Evolutionary conservation across 2,113 vertebrate genomes (phyloP), one percentile per base, ranked within the genome.

Genomic region (Epinephelus fuscoguttatus): DNA sequence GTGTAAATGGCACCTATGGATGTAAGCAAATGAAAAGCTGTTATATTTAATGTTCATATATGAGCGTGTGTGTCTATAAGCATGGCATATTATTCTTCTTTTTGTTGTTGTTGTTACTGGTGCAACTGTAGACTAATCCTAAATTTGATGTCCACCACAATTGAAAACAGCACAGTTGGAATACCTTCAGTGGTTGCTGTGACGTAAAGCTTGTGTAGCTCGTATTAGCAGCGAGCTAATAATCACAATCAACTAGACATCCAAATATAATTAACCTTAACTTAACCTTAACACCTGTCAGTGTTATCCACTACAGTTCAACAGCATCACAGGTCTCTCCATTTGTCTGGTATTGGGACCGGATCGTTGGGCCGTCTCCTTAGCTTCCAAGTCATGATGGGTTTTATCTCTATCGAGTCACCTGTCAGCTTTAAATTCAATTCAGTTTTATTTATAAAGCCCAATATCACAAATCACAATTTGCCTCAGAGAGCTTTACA

Each of bases 371-470:
- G 98, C 72, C 98, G 94, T 50, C 98, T 92, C 85, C 98, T 95
- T 86, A 99, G 89, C 79, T 99, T 99, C 52, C 98, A 95, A 2
- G 98, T 99, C 98, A 99, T 99, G 88, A 98, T 99, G 0, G 98
- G 98, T 83, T 99, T 99, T 78, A 99, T 98, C 81, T 99, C 98
- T 98, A 99, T 99, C 6, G 98, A 99, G 95, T 99, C 98, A 91
- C 98, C 98, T 0, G 98, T 99, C 90, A 99, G 95, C 27, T 30
- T 30, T 30, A 3, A 30, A 3, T 30, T 30, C 27, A 30, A 3
- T 30, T 30, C 27, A 30, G 27, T 30, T 3, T 30, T 30, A 30
- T 30, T 30, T 30, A 30, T 30, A 30, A 30, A 30, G 27, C 27
- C 27, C 27, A 30, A 30, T 30, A 30, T 30, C 27, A 30, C 27